These are phyloP conservation scores for Protonemura montana DNA, from an alignment of 2,888 invertebrate genomes.

Conservation along the genomic window DNA sequence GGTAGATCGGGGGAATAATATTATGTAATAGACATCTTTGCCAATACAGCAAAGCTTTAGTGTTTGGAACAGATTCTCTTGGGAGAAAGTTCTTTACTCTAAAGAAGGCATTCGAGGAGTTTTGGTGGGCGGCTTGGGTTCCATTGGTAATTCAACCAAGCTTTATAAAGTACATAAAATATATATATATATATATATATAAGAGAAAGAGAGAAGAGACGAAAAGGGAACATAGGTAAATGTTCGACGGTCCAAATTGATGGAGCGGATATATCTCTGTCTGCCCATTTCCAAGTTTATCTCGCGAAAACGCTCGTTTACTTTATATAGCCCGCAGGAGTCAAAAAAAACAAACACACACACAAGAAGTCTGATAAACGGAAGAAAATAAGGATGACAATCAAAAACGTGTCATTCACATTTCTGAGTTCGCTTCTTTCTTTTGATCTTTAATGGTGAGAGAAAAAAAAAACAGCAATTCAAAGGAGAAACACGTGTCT, in stretches of 20 bases:
- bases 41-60: neutral
- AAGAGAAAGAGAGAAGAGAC: too few species aligned
- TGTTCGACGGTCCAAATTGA: slow-evolving; percentile 2
- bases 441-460: neutral
- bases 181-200: too few species aligned
- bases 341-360: neutral
- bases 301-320: neutral
- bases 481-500: too few species aligned
- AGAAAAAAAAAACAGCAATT: neutral
- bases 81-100: neutral
- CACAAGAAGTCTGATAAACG: neutral
- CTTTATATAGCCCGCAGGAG: neutral
- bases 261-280: neutral
- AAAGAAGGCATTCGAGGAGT: neutral
- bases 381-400: neutral
- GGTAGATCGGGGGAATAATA: neutral
- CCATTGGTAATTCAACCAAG: neutral
- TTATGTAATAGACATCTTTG: neutral
- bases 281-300: neutral
- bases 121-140: neutral
- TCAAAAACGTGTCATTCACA: neutral
- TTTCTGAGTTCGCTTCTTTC: neutral
- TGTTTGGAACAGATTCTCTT: neutral
- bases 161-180: neutral
- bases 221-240: neutral